Evolutionary conservation across 2,888 invertebrate species (phyloP).

Genomic region (Cylindroiulus punctatus): DNA sequence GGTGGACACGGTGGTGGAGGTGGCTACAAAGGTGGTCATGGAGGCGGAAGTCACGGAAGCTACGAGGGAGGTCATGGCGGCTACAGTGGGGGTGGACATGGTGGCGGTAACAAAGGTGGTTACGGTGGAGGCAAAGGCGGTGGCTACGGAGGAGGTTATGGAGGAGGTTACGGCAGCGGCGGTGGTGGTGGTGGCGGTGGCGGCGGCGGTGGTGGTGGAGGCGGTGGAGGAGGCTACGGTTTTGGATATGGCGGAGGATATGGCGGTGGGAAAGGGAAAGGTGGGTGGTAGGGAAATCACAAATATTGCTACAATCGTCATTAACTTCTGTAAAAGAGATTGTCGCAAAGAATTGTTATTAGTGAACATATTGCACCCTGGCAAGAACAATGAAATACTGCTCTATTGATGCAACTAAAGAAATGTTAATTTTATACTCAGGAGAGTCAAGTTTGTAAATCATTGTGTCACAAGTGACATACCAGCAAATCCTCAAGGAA

Average conservation of each 20-base stretch:
- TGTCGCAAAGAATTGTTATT: no score
- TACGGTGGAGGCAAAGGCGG: not conserved
- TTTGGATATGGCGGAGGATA: conserved; percentile 11
- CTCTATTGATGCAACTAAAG: no score
- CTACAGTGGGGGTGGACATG: not conserved
- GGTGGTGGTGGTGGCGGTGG: conserved; percentile 3
- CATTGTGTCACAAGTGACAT: no score
- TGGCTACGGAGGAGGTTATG: conserved; percentile 20
- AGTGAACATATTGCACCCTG: no score
- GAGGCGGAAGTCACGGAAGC: not conserved
- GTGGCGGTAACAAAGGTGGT: not conserved
- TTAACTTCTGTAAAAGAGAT: no score
- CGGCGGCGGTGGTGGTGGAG: not conserved
- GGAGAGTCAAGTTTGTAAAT: no score
- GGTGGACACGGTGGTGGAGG: not conserved
- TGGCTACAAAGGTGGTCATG: not conserved
- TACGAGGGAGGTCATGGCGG: conserved; percentile 15
- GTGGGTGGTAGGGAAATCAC: not conserved
- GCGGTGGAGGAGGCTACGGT: not conserved
- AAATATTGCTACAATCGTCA: no score
- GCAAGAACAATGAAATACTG: no score
- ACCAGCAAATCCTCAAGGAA: no score
- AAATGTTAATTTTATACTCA: no score
- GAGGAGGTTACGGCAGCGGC: not conserved
- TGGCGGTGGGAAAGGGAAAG: not conserved